Evolutionary conservation across 2,113 vertebrate genomes (phyloP), one percentile per base, ranked within the genome.

Genomic region (Pachyramphus minor): DNA sequence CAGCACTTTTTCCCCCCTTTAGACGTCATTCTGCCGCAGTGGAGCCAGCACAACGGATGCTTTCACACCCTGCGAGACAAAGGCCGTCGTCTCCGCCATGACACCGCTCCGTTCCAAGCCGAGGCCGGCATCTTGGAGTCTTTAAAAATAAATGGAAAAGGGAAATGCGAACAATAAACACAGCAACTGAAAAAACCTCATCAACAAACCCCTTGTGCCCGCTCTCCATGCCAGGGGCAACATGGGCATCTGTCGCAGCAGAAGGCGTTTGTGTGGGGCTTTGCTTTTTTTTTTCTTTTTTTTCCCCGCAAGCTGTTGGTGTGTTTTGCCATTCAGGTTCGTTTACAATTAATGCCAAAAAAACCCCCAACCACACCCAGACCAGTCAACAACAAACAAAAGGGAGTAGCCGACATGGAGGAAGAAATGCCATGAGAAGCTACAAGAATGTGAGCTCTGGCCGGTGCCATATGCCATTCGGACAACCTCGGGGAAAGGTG

Each of bases 21-120:
- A 94, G 96, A 97, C 97, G 92, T 96, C 97, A 93, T 88, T 95
- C 97, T 97, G 97, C 97, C 73, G 97, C 98, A 96, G 97, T 96
- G 96, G 96, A 98, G 97, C 97, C 96, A 93, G 97, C 97, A 96
- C 97, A 95, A 97, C 96, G 96, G 97, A 98, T 97, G 97, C 98
- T 98, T 98, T 98, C 97, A 97, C 98, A 98, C 97, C 98, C 98
- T 97, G 96, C 66, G 76, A 98, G 97, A 98, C 98, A 98, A 98
- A 98, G 98, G 98, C 98, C 97, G 96, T 95, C 97, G 83, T 97
- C 96, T 98, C 98, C 98, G 98, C 98, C 98, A 98, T 98, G 98
- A 98, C 97, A 98, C 97, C 86, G 92, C 97, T 89, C 47, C 50
- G 89, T 97, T 97, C 97, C 97, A 97, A 88, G 96, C 97, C 78